Evolutionary conservation across 2,888 invertebrate species (phyloP), one percentile per base, ranked within the genome.

Genomic region (Hedychridium roseum): DNA sequence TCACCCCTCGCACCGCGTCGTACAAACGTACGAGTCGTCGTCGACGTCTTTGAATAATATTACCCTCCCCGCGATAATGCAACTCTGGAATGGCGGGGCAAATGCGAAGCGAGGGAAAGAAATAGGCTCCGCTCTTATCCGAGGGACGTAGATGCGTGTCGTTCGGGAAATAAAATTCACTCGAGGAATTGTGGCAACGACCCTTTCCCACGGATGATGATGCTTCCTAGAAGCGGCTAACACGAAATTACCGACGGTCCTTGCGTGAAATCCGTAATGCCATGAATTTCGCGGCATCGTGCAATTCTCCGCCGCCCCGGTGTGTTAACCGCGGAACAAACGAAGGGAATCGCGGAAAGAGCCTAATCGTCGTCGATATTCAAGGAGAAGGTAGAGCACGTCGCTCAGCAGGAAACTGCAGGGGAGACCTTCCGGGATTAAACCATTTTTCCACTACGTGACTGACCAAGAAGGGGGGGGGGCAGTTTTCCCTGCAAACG

Each of bases 351-450:
- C 38, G 32, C 43, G 42, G 28, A 20, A 32, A 12, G 31, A 32
- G 16, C 17, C 16, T 11, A 32, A 30, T 46, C 28, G 58, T 50
- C 48, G 45, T 38, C 43, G 35, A 40, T 40, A 37, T 17, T 3
- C 11, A 31, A 20, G 34, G 32, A 32, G 14, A 17, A 32, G 31
- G 2, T 16, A 26, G 31, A n/a, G 34, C 5, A 15, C 18, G 27
- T 12, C 49, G 26, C 42, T 43, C 38, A 36, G 32, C 50, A 48
- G 60, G 57, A 54, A 63, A 63, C 46, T 58, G 46, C 51, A 53
- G 56, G 52, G 56, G 55, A 53, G 50, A 55, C 63, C 54, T 51
- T 58, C 49, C 57, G 60, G 64, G 64, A 62, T 62, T 62, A 62
- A 62, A 64, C 48, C 43, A 51, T 51, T 51, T 51, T 51, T 46